Percentiles rank a stretch among this genome's conserved stretches.
These are phyloP conservation scores for Ophonus ardosiacus DNA, from an alignment of 2,888 invertebrate species.

Conservation along the genomic window DNA sequence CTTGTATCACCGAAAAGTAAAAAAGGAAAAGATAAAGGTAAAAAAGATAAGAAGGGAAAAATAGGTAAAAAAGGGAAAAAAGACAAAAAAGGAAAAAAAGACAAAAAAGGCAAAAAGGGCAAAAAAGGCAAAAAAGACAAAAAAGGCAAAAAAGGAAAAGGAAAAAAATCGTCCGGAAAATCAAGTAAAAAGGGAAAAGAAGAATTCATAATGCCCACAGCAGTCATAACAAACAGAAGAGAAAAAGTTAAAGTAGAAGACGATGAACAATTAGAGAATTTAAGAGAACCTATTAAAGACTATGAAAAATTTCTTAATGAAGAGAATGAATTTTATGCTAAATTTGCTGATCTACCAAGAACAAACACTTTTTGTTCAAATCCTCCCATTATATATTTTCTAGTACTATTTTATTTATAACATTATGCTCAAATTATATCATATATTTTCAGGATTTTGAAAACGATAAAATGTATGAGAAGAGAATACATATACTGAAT, in stretches of 20 bases:
- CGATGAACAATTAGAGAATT: background rate
- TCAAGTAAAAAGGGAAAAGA: slow-evolving; percentile 1
- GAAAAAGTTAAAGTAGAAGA: slow-evolving; percentile 12
- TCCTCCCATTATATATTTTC: background rate
- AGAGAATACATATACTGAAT: slow-evolving; percentile 31
- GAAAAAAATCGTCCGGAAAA: slow-evolving; percentile 1
- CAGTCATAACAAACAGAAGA: slow-evolving; percentile 13
- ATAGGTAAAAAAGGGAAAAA: slow-evolving; percentile 1
- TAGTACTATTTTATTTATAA: slow-evolving; percentile 15
- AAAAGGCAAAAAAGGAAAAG: background rate
- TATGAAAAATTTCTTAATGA: slow-evolving; percentile 13
- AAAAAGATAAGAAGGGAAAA: slow-evolving; percentile 11
- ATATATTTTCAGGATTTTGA: slow-evolving; percentile 31
- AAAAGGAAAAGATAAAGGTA: background rate
- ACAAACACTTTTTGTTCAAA: slow-evolving; percentile 2
- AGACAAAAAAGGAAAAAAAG: background rate
- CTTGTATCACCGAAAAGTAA: background rate
- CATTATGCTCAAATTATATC: background rate
- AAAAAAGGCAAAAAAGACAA: slow-evolving; percentile 4
- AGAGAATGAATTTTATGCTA: background rate
- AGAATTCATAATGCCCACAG: slow-evolving; percentile 31
- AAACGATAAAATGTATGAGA: slow-evolving; percentile 23
- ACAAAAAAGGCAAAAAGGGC: background rate
- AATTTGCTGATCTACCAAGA: background rate
- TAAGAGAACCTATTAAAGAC: background rate